Evolutionary conservation across 2,888 invertebrate species (phyloP), one percentile per base, ranked within the genome.

Genomic region (Alloscopus bannaensis): DNA sequence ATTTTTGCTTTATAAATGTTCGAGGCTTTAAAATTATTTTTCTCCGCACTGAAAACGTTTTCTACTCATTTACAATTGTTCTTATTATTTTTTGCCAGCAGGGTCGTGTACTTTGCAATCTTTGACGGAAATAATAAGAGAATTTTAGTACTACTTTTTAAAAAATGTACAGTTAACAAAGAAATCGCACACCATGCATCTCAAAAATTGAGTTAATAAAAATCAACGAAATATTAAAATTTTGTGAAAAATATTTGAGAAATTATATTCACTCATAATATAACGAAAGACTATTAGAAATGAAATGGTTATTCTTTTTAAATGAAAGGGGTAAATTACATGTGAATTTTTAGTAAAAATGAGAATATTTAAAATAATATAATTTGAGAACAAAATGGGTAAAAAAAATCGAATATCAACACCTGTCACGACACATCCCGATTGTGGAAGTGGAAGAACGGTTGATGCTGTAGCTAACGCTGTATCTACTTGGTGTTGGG

Each of bases 351-450:
- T n/a, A n/a, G n/a, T n/a, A n/a, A n/a, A 71, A 71, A 57, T 57
- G n/a, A 3, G 70, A 80, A 69, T 80, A 52, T 47, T 42, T 28
- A 59, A 65, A 65, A 60, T n/a, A 50, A 62, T 60, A 42, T 29
- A 16, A 18, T 26, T 24, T 3, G 28, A 57, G 64, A 76, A 65
- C 24, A 71, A 81, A 71, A 64, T 64, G 77, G 77, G 70, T 71
- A 76, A 76, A n/a, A n/a, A n/a, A 77, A 81, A 82, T 72, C 71
- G 80, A 73, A 77, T 79, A n/a, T 57, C 77, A 81, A 84, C 72
- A 85, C 85, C 85, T 85, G 83, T 85, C 85, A 79, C 85, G 83
- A 83, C 83, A 83, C 85, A 85, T 85, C 81, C 85, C 85, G 80
- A 85, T 81, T 68, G 85, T 85, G 50, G 83, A 80, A 64, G 84